Conservation (phyloP, 2,797 vertebrate genomes). For the Oceanodroma leucorhoa region DNA sequence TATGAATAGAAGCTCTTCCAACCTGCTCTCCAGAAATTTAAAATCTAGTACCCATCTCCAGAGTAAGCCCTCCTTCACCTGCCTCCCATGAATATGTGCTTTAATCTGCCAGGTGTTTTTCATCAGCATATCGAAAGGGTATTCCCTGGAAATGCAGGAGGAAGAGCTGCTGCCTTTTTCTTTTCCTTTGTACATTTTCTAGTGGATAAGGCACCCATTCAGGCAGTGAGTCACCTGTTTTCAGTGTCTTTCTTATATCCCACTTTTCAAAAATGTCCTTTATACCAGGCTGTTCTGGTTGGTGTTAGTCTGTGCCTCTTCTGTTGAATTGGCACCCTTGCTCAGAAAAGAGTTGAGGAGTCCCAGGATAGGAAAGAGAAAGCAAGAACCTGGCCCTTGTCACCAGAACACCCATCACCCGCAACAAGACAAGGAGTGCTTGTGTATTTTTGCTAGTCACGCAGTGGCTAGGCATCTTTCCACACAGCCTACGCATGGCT, state of each 20-base stretch:
- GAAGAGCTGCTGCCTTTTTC: neutral
- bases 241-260: neutral
- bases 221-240: neutral
- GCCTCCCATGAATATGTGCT: neutral
- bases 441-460: neutral
- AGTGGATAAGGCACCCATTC: neutral
- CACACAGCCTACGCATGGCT: neutral
- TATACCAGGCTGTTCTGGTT: neutral
- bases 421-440: neutral
- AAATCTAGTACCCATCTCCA: neutral
- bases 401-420: neutral
- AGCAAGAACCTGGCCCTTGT: neutral
- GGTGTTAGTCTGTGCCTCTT: neutral
- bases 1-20: neutral
- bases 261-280: neutral
- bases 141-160: neutral
- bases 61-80: neutral
- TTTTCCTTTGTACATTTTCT: neutral
- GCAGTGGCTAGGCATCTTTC: neutral
- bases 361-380: neutral
- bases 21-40: neutral
- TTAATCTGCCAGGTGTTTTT: neutral
- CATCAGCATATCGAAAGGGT: fast-evolving
- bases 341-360: neutral
- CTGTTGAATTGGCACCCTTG: neutral